These are phyloP conservation scores for Vultur gryphus DNA, from an alignment of 2,797 vertebrate species.

Conservation along the genomic window DNA sequence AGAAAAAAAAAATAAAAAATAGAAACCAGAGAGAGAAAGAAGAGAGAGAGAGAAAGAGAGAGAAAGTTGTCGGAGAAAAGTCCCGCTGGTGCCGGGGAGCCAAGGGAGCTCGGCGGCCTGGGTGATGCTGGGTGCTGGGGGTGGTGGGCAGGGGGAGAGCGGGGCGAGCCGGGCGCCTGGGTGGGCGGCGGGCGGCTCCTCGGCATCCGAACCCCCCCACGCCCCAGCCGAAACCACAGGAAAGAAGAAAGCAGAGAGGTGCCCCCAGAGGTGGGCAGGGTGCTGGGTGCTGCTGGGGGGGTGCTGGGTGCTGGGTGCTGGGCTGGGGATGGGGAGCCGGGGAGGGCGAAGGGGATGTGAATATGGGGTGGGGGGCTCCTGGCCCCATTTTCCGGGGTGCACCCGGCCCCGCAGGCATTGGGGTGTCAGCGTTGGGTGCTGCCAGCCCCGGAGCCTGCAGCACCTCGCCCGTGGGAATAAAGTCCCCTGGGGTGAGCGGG, in stretches of 20 bases:
- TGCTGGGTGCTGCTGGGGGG: slow-evolving; percentile 33
- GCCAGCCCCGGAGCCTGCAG: not conserved
- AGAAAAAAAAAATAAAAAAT: slow-evolving; percentile 55
- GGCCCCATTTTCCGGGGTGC: rapidly evolving
- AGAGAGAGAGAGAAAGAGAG: slow-evolving; percentile 44
- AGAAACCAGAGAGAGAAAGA: slow-evolving; percentile 50
- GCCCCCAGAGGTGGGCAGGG: slow-evolving; percentile 45
- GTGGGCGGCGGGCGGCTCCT: not conserved
- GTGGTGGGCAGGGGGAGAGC: not conserved
- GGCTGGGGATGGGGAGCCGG: not conserved
- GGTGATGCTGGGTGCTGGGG: not conserved
- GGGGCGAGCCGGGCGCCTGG: not conserved
- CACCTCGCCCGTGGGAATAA: not conserved
- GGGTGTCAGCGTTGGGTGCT: not conserved
- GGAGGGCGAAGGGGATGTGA: not conserved
- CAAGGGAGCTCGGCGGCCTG: slow-evolving; percentile 1
- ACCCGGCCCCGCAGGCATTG: not conserved
- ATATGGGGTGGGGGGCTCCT: not conserved
- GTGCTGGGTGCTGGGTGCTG: not conserved
- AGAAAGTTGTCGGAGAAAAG: slow-evolving; percentile 47
- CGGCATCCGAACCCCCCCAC: not conserved
- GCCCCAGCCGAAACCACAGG: not conserved
- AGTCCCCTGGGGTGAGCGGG: rapidly evolving
- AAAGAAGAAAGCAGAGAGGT: slow-evolving; percentile 62
- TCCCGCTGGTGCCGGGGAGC: slow-evolving; percentile 23